Conservation (phyloP, 1,140 invertebrate species). For the Aphelenchoides besseyi region DNA sequence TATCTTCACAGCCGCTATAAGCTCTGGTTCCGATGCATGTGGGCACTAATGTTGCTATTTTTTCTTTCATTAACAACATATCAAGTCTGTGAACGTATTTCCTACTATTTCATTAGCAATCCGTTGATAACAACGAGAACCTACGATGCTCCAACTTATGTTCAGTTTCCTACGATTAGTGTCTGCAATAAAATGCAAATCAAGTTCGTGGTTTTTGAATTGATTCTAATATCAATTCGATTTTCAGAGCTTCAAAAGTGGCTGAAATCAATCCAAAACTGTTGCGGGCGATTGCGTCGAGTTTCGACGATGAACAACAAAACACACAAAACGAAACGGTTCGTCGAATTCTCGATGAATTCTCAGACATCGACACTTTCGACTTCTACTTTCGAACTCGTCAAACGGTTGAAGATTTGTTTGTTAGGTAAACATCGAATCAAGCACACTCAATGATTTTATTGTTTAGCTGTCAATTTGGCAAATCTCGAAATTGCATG, state of each 20-base stretch:
- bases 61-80: constrained; percentile 47
- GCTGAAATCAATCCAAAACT: constrained; percentile 36
- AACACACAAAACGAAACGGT: constrained; percentile 27
- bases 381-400: constrained; percentile 25
- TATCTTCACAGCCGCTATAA: constrained; percentile 44
- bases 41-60: constrained; percentile 43
- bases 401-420: constrained; percentile 42
- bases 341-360: constrained; percentile 20
- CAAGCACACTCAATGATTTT: too few relatives aligned
- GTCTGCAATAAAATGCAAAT: constrained; percentile 51
- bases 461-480: constrained; percentile 37
- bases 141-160: constrained; percentile 37
- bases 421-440: constrained; percentile 30
- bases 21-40: constrained; percentile 40
- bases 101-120: constrained; percentile 47
- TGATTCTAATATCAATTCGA: neutral
- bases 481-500: constrained; percentile 38
- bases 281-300: constrained; percentile 28
- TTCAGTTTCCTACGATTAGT: constrained; percentile 40
- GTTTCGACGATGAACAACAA: constrained; percentile 34
- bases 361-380: constrained; percentile 29
- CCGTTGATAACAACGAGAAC: constrained; percentile 37
- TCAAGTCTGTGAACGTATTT: constrained; percentile 48
- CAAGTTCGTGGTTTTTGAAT: constrained; percentile 32
- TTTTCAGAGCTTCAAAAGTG: constrained; percentile 43